These are phyloP conservation scores for Symphodus melops DNA, from an alignment of 2,113 vertebrate genomes.

Conservation along the genomic window DNA sequence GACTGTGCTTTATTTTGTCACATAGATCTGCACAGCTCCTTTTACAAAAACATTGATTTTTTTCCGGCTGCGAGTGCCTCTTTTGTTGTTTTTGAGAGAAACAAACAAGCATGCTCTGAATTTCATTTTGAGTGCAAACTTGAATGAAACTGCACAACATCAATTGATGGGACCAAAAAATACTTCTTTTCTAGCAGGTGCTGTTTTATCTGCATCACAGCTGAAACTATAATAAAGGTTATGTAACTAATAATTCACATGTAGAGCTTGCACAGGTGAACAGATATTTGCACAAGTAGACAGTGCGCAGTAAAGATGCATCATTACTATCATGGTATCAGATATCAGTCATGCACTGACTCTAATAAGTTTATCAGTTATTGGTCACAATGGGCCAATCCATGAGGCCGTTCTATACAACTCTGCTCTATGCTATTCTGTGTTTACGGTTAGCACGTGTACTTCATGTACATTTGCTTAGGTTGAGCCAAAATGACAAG, in stretches of 20 bases:
- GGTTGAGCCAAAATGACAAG: no score
- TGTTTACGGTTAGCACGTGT: no score
- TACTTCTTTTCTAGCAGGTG: neutral
- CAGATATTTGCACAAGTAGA: neutral
- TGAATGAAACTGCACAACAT: neutral
- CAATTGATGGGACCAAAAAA: neutral
- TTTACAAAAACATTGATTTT: slow-evolving; percentile 8
- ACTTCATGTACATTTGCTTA: no score
- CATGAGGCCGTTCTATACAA: no score
- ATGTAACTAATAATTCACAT: neutral
- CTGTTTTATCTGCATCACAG: neutral
- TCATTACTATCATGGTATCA: no score
- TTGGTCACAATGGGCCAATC: no score
- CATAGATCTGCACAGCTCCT: neutral
- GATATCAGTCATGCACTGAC: no score
- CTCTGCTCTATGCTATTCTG: no score
- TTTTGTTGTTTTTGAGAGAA: neutral
- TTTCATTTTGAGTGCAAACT: neutral
- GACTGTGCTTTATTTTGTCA: neutral
- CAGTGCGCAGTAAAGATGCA: neutral
- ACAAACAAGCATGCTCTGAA: neutral
- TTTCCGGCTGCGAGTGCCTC: neutral
- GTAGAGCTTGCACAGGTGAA: neutral
- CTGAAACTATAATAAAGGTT: slow-evolving; percentile 3
- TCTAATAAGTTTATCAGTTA: no score